Conservation (phyloP, 2,888 invertebrate genomes). For the Tetrapedia diversipes region DNA sequence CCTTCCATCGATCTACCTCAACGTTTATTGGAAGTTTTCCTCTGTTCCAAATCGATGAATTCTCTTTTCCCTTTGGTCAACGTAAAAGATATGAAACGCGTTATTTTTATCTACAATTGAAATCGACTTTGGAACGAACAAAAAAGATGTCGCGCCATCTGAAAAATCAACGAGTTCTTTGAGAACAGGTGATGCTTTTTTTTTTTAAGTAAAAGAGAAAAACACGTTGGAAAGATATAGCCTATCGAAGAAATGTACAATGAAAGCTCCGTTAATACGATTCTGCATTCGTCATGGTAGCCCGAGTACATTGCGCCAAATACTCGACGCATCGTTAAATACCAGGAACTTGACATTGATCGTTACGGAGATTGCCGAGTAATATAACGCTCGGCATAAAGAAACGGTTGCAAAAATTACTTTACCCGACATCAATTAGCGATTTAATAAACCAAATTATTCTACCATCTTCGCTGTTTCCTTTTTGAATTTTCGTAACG, state of each 20-base stretch:
- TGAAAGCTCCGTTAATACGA: constrained; percentile 52
- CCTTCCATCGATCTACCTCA: neutral
- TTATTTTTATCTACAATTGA: no score
- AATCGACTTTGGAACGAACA: neutral
- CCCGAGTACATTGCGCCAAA: constrained; percentile 49
- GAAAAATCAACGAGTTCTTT: constrained; percentile 33
- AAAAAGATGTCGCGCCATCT: neutral
- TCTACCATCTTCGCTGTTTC: neutral
- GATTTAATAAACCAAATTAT: neutral
- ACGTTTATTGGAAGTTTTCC: no score
- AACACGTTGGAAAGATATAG: constrained; percentile 1
- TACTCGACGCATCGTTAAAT: constrained; percentile 49
- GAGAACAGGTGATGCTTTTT: no score
- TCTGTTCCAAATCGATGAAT: no score
- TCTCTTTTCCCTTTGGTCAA: no score
- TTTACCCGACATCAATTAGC: neutral
- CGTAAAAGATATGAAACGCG: no score
- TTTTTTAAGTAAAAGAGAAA: constrained; percentile 5
- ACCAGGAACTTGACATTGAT: constrained; percentile 51
- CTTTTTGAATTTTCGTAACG: no score
- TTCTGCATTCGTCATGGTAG: constrained; percentile 54
- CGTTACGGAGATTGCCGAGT: constrained; percentile 34
- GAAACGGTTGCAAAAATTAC: neutral
- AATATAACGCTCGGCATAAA: constrained; percentile 1
- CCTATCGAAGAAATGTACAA: constrained; percentile 36